phyloP scores from a whole-genome alignment of 2,888 invertebrate genomes.

The Prosapia bicincta region DNA sequence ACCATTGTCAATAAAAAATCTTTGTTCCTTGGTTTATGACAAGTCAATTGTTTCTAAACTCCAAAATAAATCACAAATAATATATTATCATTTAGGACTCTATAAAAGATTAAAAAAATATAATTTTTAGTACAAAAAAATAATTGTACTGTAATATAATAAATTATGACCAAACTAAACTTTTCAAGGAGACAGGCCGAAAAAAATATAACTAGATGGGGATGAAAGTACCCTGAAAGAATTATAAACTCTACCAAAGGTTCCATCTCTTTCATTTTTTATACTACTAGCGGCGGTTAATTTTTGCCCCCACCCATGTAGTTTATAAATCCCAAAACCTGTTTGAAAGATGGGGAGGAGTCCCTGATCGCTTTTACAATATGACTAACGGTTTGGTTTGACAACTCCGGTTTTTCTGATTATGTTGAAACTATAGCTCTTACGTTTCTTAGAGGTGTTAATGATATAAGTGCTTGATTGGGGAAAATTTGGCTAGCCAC shows the following conservation, averaged over 20 bases:
- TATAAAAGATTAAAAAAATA: no score
- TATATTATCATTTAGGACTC: no score
- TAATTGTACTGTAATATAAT: background rate
- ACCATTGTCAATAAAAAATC: no score
- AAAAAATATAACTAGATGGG: conserved; percentile 27
- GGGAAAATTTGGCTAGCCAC: conserved; percentile 42
- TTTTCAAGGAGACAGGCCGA: conserved; percentile 39
- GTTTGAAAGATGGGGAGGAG: conserved; percentile 30
- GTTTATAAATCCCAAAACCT: conserved; percentile 31
- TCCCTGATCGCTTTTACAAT: conserved; percentile 37
- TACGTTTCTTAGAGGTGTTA: conserved; percentile 36
- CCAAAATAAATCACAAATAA: no score
- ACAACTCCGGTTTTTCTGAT: conserved; percentile 39
- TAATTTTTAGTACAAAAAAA: no score
- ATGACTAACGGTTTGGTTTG: conserved; percentile 41
- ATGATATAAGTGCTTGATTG: conserved; percentile 42
- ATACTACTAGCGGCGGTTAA: conserved; percentile 28
- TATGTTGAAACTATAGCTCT: conserved; percentile 40
- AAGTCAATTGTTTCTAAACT: no score
- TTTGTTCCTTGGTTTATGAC: no score
- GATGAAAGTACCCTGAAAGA: conserved; percentile 31
- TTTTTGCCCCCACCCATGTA: conserved; percentile 31
- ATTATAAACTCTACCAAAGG: conserved; percentile 29
- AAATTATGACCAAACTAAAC: conserved; percentile 41
- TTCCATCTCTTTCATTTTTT: conserved; percentile 31